phyloP scores from a whole-genome alignment of 2,888 invertebrate genomes.

The Germaria angustata region DNA sequence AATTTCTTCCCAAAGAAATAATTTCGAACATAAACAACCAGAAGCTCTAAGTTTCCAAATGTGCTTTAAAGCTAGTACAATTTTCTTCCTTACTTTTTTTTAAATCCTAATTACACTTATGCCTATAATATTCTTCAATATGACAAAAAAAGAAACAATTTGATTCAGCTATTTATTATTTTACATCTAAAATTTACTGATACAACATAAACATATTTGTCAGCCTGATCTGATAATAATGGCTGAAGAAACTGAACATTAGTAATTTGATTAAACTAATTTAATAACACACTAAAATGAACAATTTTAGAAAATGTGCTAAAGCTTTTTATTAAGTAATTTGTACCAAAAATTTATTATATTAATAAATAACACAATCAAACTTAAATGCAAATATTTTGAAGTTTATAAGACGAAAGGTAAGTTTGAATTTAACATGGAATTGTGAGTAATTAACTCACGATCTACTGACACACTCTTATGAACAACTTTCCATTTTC shows the following conservation, averaged over 20 bases:
- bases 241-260: background rate
- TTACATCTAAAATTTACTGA: background rate
- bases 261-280: constrained; percentile 14
- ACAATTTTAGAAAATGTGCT: constrained; percentile 64
- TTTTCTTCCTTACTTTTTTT: constrained; percentile 40
- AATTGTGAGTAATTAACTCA: no score
- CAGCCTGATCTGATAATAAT: constrained; percentile 30
- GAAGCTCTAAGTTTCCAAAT: no score
- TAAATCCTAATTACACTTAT: constrained; percentile 63
- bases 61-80: no score
- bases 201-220: background rate
- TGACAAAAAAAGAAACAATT: background rate
- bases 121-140: constrained; percentile 26
- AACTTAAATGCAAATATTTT: background rate
- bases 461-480: no score
- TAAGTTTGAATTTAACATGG: background rate
- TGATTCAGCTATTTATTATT: background rate
- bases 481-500: no score
- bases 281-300: constrained; percentile 37
- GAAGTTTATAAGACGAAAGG: background rate
- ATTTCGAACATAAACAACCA: no score
- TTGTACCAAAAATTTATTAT: constrained; percentile 67
- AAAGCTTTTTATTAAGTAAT: constrained; percentile 66
- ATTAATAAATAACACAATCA: constrained; percentile 66
- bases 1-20: no score